Conservation (phyloP, 2,888 invertebrate species). For the Proisotoma minuta region DNA sequence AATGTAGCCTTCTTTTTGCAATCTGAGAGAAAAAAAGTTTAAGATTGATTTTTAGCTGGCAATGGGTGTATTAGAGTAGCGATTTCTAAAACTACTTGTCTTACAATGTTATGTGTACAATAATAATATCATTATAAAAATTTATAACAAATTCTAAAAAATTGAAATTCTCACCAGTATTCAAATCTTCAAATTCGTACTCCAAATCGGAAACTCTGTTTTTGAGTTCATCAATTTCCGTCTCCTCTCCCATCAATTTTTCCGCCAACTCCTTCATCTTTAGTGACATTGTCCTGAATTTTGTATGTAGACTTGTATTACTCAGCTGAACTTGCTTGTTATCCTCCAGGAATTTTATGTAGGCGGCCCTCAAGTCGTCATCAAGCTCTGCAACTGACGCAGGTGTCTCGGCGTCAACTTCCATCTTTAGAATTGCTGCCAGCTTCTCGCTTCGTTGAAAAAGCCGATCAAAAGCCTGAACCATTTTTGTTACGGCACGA, state of each 20-base stretch:
- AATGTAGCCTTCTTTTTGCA: neutral
- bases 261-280: conserved; percentile 82
- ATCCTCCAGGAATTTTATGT: conserved; percentile 81
- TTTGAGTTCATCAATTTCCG: conserved; percentile 86
- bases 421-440: conserved; percentile 77
- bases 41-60: neutral
- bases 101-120: too few species aligned
- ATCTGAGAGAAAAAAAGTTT: neutral
- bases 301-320: conserved; percentile 85
- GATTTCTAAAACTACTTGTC: too few species aligned
- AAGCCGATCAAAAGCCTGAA: conserved; percentile 91
- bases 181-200: conserved; percentile 79
- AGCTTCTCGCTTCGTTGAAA: conserved; percentile 94
- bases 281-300: conserved; percentile 58
- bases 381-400: conserved; percentile 54
- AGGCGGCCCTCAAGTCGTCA: conserved; percentile 56
- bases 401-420: conserved; percentile 53
- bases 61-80: too few species aligned
- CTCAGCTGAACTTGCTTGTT: conserved; percentile 82
- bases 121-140: too few species aligned
- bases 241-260: conserved; percentile 82
- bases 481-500: conserved; percentile 89
- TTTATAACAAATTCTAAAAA: too few species aligned
- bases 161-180: conserved; percentile 9
- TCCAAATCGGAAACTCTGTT: conserved; percentile 95